Conservation (phyloP, 2,888 invertebrate species). For the Cosmia trapezina region DNA sequence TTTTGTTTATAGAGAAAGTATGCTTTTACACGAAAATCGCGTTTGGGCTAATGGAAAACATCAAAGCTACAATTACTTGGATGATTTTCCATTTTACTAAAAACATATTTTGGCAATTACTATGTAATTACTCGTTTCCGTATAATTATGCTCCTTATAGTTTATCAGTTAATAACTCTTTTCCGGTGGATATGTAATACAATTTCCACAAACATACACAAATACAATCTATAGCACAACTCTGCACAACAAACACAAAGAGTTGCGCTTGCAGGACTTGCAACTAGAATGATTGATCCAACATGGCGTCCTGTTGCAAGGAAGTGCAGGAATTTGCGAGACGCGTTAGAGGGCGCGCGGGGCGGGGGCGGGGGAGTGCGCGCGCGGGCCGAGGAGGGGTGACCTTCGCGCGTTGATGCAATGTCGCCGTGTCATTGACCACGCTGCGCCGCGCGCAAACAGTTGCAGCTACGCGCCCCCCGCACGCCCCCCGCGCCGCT, state of each 20-base stretch:
- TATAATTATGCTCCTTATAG: conserved; percentile 1
- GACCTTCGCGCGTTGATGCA: conserved; percentile 90
- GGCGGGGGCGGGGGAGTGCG: conserved; percentile 62
- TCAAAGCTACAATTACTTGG: conserved; percentile 11
- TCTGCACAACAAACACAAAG: conserved; percentile 53
- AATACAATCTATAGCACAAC: conserved; percentile 23
- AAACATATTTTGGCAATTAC: conserved; percentile 29
- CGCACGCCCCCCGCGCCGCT: conserved; percentile 69
- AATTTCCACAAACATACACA: conserved; percentile 15
- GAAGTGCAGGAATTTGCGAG: conserved; percentile 72
- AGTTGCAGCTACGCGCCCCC: conserved; percentile 73
- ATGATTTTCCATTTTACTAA: conserved; percentile 9
- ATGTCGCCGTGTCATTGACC: conserved; percentile 90
- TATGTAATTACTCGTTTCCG: conserved; percentile 32
- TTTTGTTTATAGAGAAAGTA: background rate
- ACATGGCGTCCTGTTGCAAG: conserved; percentile 82
- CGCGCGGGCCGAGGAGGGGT: conserved; percentile 72
- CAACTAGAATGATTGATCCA: conserved; percentile 81
- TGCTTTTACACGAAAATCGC: conserved; percentile 2
- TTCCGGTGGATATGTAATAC: conserved; percentile 27
- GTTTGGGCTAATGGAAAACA: conserved; percentile 2
- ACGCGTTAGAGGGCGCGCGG: conserved; percentile 69
- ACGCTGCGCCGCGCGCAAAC: conserved; percentile 79
- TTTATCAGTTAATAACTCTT: conserved; percentile 25
- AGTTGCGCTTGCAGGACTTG: conserved; percentile 48